These are phyloP conservation scores for Timandra comae DNA, from an alignment of 2,888 invertebrate species.

Conservation along the genomic window DNA sequence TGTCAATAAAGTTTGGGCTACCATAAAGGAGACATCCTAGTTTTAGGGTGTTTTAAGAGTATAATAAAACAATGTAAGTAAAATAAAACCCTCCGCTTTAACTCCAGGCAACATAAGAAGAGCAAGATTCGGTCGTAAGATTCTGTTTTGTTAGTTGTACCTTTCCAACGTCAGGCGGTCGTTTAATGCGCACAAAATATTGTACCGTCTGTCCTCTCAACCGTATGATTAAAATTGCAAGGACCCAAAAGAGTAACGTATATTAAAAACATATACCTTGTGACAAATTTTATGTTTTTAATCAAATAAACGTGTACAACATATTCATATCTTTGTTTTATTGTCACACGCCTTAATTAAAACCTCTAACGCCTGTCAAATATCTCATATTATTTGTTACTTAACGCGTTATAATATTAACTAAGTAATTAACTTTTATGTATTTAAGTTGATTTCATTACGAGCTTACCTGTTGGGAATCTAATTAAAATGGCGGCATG, in stretches of 20 bases:
- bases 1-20: constrained; percentile 5
- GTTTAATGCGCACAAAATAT: no score
- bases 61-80: constrained; percentile 9
- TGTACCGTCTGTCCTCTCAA: neutral
- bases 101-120: constrained; percentile 3
- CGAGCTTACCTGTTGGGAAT: constrained; percentile 36
- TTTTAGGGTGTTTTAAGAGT: constrained; percentile 9
- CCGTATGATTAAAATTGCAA: constrained; percentile 2
- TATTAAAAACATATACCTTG: neutral
- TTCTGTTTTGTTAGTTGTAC: no score
- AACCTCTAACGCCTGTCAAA: no score
- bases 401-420: no score
- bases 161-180: neutral
- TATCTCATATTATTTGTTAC: no score
- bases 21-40: constrained; percentile 8
- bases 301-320: no score
- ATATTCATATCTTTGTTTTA: no score
- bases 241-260: constrained; percentile 1
- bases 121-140: neutral
- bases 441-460: neutral
- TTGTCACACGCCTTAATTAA: no score
- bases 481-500: constrained; percentile 38
- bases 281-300: neutral
- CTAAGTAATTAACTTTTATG: no score
- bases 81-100: constrained; percentile 9